A percentile compares a stretch with the other conserved stretches of the same genome.
Conservation (phyloP, 2,113 vertebrate species). For the Campylorhamphus procurvoides region DNA sequence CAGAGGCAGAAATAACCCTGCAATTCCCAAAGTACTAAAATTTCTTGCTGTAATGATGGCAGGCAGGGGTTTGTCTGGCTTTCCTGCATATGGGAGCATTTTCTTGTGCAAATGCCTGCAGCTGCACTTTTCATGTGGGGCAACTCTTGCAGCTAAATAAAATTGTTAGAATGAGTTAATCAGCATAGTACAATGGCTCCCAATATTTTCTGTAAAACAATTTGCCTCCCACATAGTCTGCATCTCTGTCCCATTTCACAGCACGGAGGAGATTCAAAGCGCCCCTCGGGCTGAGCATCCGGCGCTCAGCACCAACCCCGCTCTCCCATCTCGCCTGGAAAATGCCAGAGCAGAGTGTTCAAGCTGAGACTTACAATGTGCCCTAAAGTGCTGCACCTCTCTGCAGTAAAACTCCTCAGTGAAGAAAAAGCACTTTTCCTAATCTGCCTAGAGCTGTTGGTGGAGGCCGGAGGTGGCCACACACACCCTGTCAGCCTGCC, state of each 20-base stretch:
- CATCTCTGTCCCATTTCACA: background rate
- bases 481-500: background rate
- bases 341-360: background rate
- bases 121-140: background rate
- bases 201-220: background rate
- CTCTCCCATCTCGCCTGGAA: background rate
- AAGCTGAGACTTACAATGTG: background rate
- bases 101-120: background rate
- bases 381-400: background rate
- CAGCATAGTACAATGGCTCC: background rate
- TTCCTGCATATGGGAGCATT: background rate
- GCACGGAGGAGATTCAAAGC: background rate
- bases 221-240: constrained; percentile 10
- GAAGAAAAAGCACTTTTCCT: background rate
- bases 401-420: background rate
- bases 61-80: background rate
- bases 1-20: constrained; percentile 5
- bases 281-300: background rate
- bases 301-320: background rate
- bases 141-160: constrained; percentile 1
- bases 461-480: background rate
- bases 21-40: background rate
- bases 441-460: background rate
- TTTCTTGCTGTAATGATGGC: background rate
- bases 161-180: background rate